Evolutionary conservation across 2,113 vertebrate species (phyloP).

Genomic region (Barbus barbus): DNA sequence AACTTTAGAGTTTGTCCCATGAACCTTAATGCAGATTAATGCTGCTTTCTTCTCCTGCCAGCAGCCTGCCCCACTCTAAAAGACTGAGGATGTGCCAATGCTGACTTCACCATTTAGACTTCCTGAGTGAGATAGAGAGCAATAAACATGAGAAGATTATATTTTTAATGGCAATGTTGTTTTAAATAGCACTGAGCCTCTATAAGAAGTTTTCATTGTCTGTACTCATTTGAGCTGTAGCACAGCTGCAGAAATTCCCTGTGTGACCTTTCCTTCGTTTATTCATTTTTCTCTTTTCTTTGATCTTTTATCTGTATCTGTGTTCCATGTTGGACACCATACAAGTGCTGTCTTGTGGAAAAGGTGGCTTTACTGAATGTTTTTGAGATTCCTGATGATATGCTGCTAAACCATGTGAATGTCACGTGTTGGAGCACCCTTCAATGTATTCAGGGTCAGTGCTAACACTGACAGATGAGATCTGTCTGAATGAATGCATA

Average conservation of each 20-base stretch:
- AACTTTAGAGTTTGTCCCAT: neutral
- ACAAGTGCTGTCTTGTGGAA: constrained; percentile 14
- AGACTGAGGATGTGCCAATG: constrained; percentile 29
- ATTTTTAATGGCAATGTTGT: constrained; percentile 9
- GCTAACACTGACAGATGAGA: constrained; percentile 49
- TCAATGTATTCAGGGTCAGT: constrained; percentile 37
- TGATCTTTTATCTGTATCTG: constrained; percentile 6
- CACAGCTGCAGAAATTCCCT: neutral
- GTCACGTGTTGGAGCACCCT: constrained; percentile 5
- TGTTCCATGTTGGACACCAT: constrained; percentile 5
- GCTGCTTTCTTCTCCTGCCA: too few relatives aligned
- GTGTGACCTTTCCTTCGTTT: neutral
- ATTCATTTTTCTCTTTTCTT: constrained; percentile 9
- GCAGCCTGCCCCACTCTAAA: constrained; percentile 37
- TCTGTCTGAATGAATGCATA: constrained; percentile 12
- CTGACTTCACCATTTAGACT: constrained; percentile 34
- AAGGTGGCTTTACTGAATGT: constrained; percentile 11
- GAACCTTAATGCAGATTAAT: constrained; percentile 1
- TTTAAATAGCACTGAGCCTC: neutral
- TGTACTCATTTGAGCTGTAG: neutral
- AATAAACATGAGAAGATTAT: constrained; percentile 13
- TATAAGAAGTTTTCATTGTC: neutral
- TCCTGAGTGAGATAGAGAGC: constrained; percentile 11
- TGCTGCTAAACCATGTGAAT: constrained; percentile 11
- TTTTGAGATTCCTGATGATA: neutral